Base-by-base conservation (phyloP, 2,113 vertebrate species). In the Ophiodon elongatus region DNA sequence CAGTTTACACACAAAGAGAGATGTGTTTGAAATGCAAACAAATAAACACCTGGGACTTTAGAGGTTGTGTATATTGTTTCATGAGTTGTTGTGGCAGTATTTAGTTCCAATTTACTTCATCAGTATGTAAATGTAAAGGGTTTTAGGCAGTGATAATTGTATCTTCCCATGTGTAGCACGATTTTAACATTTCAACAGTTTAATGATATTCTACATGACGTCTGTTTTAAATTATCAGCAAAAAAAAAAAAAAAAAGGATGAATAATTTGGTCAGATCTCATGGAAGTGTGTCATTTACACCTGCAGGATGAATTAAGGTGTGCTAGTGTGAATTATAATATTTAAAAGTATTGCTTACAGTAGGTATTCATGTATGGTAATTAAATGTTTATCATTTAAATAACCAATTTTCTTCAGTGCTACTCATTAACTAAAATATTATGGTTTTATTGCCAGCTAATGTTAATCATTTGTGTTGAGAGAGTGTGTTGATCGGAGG, bases 1-100 rank as follows among this genome's bases (percentile, higher is more conserved):
- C 78, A 84, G 76, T 90, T 87, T 86, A 80, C 66, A 85, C 69
- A 80, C 54, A 81, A 79, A 73, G 52, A 71, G 56, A 75, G 59
- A 84, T 21, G 65, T 64, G 80, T 79, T 90, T 88, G 73, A 86
- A 92, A 90, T 83, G 76, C 67, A 89, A 90, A 88, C 75, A 85
- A 89, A 88, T 23, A 70, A 85, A 82, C 86, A 87, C 84, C 73
- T 86, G 84, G 79, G 83, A 86, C 79, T 83, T 76, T 66, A 63
- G 23, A 65, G 45, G 50, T 72, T 52, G 43, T 37, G 50, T 54
- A 35, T 67, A 63, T 73, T 83, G 57, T 74, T 56, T 59, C 45
- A 62, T 59, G 21, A 59, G 62, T 78, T 21, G 43, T 76, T 82
- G 60, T 65, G 78, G 71, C 19, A 2, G 43, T n/a, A 19, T 87